These are phyloP conservation scores for Lepidotrigona ventralis DNA, from an alignment of 1,140 invertebrate genomes.

Conservation along the genomic window DNA sequence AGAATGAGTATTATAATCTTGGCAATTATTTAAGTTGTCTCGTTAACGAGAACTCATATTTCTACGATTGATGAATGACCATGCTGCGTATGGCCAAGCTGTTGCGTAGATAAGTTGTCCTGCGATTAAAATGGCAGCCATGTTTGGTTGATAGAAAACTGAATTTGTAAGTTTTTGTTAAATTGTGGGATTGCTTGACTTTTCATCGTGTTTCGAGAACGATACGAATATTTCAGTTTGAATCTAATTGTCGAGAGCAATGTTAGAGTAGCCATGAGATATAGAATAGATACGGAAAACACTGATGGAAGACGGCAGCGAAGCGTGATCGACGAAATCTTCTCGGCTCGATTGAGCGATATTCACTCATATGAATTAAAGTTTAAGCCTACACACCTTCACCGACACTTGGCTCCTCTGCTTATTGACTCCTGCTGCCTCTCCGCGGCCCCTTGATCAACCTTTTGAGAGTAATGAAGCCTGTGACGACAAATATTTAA, in stretches of 20 bases:
- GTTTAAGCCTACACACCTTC: slow-evolving; percentile 36
- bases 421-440: slow-evolving; percentile 44
- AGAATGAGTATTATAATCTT: slow-evolving; percentile 49
- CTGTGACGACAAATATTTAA: slow-evolving; percentile 49
- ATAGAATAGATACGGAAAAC: slow-evolving; percentile 4
- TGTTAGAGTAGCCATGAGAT: background rate
- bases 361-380: slow-evolving; percentile 43
- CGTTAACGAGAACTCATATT: background rate
- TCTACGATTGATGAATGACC: background rate
- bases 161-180: background rate
- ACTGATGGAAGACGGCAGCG: slow-evolving; percentile 1
- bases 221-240: background rate
- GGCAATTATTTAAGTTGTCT: slow-evolving; percentile 20
- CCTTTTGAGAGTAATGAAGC: slow-evolving; percentile 50
- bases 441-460: slow-evolving; percentile 33
- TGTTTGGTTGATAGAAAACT: background rate
- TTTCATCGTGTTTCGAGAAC: background rate
- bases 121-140: background rate
- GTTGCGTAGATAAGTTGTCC: background rate
- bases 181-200: background rate
- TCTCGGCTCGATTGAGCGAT: slow-evolving; percentile 34
- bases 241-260: background rate
- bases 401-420: slow-evolving; percentile 39
- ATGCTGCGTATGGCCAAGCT: background rate
- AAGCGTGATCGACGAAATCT: slow-evolving; percentile 29